Percentiles rank a stretch among this genome's conserved stretches.
Conservation (phyloP, 2,888 invertebrate genomes). For the Parasteatoda lunata region DNA sequence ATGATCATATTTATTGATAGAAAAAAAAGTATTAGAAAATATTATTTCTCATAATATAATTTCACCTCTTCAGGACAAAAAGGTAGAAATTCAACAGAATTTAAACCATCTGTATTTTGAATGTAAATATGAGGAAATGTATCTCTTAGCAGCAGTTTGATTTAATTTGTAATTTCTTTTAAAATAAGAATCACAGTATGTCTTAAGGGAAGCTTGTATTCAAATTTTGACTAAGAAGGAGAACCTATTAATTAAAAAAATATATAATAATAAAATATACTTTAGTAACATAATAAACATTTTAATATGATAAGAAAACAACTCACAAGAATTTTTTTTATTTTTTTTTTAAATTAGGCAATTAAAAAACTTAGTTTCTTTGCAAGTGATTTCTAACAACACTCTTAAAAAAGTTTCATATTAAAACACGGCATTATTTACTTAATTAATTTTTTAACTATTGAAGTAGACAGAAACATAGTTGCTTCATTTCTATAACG, state of each 20-base stretch:
- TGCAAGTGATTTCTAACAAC: no score
- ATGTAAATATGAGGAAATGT: conserved; percentile 72
- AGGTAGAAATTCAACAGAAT: conserved; percentile 60
- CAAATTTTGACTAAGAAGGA: conserved; percentile 79
- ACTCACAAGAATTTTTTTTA: no score
- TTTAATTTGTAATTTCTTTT: conserved; percentile 77
- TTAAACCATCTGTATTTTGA: conserved; percentile 12
- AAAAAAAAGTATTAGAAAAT: no score
- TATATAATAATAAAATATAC: background rate
- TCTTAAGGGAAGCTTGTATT: conserved; percentile 74
- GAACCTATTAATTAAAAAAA: conserved; percentile 73
- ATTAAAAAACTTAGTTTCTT: no score
- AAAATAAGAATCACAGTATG: conserved; percentile 75
- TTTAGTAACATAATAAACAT: background rate
- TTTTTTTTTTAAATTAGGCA: no score
- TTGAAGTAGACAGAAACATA: no score
- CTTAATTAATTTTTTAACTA: no score
- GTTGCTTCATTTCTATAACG: no score
- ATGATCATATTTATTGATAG: no score
- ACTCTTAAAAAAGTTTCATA: no score
- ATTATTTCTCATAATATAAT: background rate
- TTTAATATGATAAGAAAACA: no score
- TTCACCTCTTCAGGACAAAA: conserved; percentile 54
- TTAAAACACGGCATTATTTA: no score
- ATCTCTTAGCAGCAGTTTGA: conserved; percentile 73